These are phyloP conservation scores for Syncerus caffer DNA, from an alignment of 2,797 vertebrate genomes.

Conservation along the genomic window DNA sequence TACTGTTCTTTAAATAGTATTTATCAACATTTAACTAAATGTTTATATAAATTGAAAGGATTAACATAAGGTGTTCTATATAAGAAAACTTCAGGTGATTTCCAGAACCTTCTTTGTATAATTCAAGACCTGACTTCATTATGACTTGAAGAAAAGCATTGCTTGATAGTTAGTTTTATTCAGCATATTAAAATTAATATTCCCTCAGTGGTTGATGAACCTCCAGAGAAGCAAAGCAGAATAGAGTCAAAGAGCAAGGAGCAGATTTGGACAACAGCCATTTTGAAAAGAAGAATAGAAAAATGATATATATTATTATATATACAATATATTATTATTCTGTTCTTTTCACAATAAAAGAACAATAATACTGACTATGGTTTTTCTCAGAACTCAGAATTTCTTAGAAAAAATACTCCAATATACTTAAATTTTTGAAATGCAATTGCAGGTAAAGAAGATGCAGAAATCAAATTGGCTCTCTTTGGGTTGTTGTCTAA, in stretches of 20 bases:
- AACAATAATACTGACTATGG: not conserved
- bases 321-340: not conserved
- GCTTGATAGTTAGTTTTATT: not conserved
- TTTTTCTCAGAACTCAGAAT: conserved; percentile 17
- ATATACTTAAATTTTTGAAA: conserved; percentile 23
- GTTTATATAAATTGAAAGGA: not conserved
- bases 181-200: conserved; percentile 4
- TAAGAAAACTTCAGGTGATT: not conserved
- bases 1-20: conserved; percentile 28
- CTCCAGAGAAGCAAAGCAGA: not conserved
- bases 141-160: not conserved
- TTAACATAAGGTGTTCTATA: not conserved
- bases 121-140: not conserved
- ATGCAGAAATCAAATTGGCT: conserved; percentile 42
- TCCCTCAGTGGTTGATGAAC: not conserved
- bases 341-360: not conserved
- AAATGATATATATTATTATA: not conserved
- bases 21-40: not conserved
- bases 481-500: conserved; percentile 51
- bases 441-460: conserved; percentile 37
- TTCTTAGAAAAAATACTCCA: conserved; percentile 25
- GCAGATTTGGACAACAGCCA: not conserved
- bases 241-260: not conserved
- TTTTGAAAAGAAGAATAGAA: not conserved
- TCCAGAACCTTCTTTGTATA: not conserved